Evolutionary conservation across 2,113 vertebrate species (phyloP), one percentile per base, ranked within the genome.

Genomic region (Pomatorhinus ruficollis): DNA sequence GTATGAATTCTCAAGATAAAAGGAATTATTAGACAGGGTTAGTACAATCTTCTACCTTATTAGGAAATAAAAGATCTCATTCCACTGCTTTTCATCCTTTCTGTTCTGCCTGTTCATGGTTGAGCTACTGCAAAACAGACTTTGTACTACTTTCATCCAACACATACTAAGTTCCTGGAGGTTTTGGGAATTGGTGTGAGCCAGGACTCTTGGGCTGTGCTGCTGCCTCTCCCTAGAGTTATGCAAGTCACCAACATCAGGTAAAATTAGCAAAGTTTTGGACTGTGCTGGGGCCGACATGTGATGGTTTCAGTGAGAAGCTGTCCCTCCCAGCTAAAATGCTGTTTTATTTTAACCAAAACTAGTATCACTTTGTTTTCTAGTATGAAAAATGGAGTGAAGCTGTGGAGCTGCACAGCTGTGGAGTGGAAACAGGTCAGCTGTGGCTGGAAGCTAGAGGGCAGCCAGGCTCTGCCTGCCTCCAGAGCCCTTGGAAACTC

Each of bases 391-490:
- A 79, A 54, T 5, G 4, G 31, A 47, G 25, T 11, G 24, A 52
- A 27, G 52, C 23, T 20, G 68, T 2, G 4, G 9, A 53, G 52
- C 39, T 39, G 9, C 39, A 39, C 12, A 27, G 56, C 23, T 20
- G 72, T 2, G 4, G 8, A 53, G 52, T 1, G 40, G 39, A 13
- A 4, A 0, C 44, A 10, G 53, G 45, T 17, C 21, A 74, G 83
- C 87, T 20, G 28, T 28, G 65, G 37, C 53, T 83, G 92, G 89
- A 85, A 92, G 96, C 85, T 86, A 85, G 85, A 83, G 93, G 93
- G 82, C 93, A 94, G 4, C 66, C 75, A 24, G 80, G 93, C 87
- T 70, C 75, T 97, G 68, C 60, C 74, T 80, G 59, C 54, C 50
- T 82, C 72, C 27, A 0, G 3, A 81, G 81, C 81, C 64, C 49